These are phyloP conservation scores for Drosophila navojoa DNA, from an alignment of 1,140 invertebrate genomes.

Conservation along the genomic window DNA sequence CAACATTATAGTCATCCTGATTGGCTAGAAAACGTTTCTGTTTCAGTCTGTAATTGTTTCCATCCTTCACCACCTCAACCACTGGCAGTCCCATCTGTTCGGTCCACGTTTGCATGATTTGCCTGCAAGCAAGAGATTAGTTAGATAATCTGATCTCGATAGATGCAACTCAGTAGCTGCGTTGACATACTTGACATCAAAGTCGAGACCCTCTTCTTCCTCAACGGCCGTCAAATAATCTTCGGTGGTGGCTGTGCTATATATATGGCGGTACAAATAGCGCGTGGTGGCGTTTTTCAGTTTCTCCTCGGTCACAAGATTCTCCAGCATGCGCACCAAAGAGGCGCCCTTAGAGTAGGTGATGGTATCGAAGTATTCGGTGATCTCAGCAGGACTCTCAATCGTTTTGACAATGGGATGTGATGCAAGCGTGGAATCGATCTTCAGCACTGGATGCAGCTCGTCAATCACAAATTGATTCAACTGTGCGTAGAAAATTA, in stretches of 20 bases:
- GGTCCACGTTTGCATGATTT: conserved; percentile 96
- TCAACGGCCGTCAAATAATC: conserved; percentile 90
- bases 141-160: not conserved
- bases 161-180: not conserved
- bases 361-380: conserved; percentile 95
- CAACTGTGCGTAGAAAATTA: conserved; percentile 85
- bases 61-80: conserved; percentile 86
- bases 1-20: conserved; percentile 85
- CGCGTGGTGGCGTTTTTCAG: conserved; percentile 90
- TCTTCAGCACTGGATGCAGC: conserved; percentile 89
- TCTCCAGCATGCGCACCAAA: conserved; percentile 95
- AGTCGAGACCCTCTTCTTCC: conserved; percentile 70
- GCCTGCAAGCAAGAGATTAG: conserved; percentile 67
- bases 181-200: conserved; percentile 84
- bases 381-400: conserved; percentile 94
- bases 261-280: conserved; percentile 90
- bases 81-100: conserved; percentile 96
- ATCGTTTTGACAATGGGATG: conserved; percentile 95
- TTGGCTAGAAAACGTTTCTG: conserved; percentile 91
- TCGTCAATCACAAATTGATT: conserved; percentile 90
- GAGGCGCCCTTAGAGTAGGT: conserved; percentile 97
- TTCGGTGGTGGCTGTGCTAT: conserved; percentile 90
- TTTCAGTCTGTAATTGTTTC: conserved; percentile 86
- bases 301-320: conserved; percentile 90
- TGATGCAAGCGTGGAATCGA: conserved; percentile 92